Evolutionary conservation across 2,888 invertebrate species (phyloP), one percentile per base, ranked within the genome.

Genomic region (Drosophila nigricruria): DNA sequence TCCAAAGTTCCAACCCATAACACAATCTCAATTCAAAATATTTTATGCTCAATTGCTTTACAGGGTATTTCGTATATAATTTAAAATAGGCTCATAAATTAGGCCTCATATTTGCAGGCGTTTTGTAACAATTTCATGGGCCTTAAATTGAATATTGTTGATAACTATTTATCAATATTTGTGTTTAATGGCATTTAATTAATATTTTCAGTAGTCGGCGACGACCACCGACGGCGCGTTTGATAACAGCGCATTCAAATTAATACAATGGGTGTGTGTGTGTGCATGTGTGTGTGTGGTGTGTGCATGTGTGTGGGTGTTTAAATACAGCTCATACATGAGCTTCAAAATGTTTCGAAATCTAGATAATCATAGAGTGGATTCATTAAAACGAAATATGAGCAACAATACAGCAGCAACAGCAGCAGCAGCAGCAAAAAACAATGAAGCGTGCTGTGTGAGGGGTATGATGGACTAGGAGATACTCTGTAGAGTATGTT

Each of bases 381-480:
- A 90, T 81, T 88, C 90, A 86, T 86, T 86, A 90, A 90, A 88
- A 74, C 81, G 86, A 90, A 86, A 86, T 90, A 86, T 86, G 86
- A 86, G 74, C 90, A 75, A 53, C 70, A 77, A 79, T 40, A 59
- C 47, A 54, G 32, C 63, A 66, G 59, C 73, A 73, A 58, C 70
- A 62, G 62, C 57, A 67, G n/a, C n/a, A 30, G 61, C 73, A 74
- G 65, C 70, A 63, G 58, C 52, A 66, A 45, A 32, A 47, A 53
- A 40, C 34, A 73, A 67, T 38, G 25, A 27, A 38, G 36, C 23
- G 36, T 23, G 53, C 53, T 25, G 3, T 25, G 8, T 1, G 3
- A n/a, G 6, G 38, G 2, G 38, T 38, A 27, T 53, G 27, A 38
- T 8, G 5, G 27, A 27, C n/a, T 27, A 12, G 3, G 2, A 25